These are phyloP conservation scores for Balanococcus diminutus DNA, from an alignment of 2,888 invertebrate species.

Conservation along the genomic window DNA sequence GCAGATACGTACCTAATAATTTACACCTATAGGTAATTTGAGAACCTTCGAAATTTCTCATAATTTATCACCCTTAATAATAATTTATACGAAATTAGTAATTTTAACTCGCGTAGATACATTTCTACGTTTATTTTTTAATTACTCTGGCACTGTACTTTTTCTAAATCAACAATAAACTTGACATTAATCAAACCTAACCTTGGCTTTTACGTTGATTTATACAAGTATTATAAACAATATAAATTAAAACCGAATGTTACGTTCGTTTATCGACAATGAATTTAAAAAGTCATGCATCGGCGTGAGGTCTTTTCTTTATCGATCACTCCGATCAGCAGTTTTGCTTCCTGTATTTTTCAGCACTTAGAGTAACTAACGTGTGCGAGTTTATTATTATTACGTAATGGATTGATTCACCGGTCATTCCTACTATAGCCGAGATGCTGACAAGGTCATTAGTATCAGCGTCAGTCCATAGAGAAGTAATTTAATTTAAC, in stretches of 20 bases:
- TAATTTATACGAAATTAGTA: not conserved
- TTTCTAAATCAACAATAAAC: slow-evolving; percentile 4
- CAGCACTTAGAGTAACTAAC: not conserved
- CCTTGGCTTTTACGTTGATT: slow-evolving; percentile 29
- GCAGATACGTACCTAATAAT: too few relatives aligned
- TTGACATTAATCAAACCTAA: slow-evolving; percentile 37
- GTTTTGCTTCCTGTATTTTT: slow-evolving; percentile 38
- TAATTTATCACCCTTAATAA: not conserved
- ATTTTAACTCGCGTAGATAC: not conserved
- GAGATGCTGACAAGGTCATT: slow-evolving; percentile 1
- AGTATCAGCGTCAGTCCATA: not conserved
- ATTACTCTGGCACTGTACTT: not conserved
- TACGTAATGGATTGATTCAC: slow-evolving; percentile 29
- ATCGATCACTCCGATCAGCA: slow-evolving; percentile 2
- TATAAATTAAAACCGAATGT: not conserved
- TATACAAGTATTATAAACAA: not conserved
- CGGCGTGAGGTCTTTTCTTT: slow-evolving; percentile 30
- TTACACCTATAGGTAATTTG: not conserved
- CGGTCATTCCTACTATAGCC: slow-evolving; percentile 21
- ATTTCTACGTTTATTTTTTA: not conserved
- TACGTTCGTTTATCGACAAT: not conserved
- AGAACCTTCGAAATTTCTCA: not conserved
- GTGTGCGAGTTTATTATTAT: not conserved
- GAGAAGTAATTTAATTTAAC: not conserved
- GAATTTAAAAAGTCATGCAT: slow-evolving; percentile 24